A percentile compares a stretch with the other conserved stretches of the same genome.
phyloP scores from a whole-genome alignment of 2,888 invertebrate species.

The Strigamia maritima region DNA sequence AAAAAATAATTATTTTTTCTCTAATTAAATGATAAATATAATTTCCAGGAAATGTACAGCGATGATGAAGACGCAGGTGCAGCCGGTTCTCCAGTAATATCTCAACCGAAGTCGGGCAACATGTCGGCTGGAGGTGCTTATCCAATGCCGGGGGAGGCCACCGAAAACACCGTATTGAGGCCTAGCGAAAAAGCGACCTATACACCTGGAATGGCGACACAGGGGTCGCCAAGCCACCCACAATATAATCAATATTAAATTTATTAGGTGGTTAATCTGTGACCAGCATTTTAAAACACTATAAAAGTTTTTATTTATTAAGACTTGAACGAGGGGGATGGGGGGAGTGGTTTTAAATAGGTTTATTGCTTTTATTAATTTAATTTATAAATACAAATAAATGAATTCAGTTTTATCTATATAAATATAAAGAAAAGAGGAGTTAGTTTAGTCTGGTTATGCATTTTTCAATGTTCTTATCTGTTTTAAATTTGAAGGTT shows the following conservation, averaged over 20 bases:
- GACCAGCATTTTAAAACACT: background rate
- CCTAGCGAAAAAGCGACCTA: constrained; percentile 55
- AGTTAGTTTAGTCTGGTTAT: background rate
- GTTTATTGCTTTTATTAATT: background rate
- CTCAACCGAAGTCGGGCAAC: constrained; percentile 52
- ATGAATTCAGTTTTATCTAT: background rate
- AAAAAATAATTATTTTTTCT: too few relatives aligned
- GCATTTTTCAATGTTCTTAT: background rate
- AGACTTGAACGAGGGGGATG: background rate
- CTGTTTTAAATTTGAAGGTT: background rate
- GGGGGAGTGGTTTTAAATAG: background rate
- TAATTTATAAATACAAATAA: background rate
- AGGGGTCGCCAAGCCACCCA: constrained; percentile 30
- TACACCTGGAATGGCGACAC: constrained; percentile 38
- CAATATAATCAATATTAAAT: constrained; percentile 14
- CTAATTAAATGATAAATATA: background rate
- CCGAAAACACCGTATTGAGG: constrained; percentile 68
- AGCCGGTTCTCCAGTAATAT: constrained; percentile 56
- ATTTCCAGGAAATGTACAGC: constrained; percentile 42
- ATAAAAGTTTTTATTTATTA: background rate
- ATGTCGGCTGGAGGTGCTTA: constrained; percentile 63
- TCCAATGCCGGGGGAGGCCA: constrained; percentile 59
- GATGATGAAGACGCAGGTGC: constrained; percentile 51
- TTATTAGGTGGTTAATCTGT: background rate
- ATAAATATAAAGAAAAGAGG: background rate